Evolutionary conservation across 2,797 vertebrate genomes (phyloP).

Genomic region (Pteronotus mesoamericanus): DNA sequence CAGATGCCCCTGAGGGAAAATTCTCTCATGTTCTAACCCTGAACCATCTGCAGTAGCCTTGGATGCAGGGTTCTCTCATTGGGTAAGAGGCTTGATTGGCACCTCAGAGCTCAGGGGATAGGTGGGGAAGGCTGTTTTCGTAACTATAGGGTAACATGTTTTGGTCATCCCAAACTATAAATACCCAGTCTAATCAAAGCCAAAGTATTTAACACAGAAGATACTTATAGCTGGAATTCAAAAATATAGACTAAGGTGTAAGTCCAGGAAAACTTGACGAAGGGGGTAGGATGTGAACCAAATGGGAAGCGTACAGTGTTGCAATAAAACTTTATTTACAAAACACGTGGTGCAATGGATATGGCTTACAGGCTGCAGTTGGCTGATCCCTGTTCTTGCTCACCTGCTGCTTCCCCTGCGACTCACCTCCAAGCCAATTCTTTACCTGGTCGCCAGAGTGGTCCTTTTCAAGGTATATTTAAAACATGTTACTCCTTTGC

Average conservation of each 20-base stretch:
- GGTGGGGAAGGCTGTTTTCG: background rate
- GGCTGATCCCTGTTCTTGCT: background rate
- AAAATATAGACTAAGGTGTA: background rate
- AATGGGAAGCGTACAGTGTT: fast-evolving
- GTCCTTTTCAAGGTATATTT: background rate
- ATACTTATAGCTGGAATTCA: background rate
- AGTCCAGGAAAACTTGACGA: background rate
- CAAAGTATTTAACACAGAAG: background rate
- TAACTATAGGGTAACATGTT: background rate
- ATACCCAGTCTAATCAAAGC: background rate
- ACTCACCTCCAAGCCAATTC: background rate
- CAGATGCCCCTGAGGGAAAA: background rate
- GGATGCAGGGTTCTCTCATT: background rate
- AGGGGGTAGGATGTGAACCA: background rate
- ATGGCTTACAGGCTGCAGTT: background rate
- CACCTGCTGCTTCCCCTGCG: background rate
- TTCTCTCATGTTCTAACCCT: background rate
- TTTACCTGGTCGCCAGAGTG: background rate
- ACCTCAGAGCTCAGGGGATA: background rate
- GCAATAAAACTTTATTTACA: background rate
- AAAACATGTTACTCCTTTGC: background rate
- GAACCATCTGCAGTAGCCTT: background rate
- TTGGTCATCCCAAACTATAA: background rate
- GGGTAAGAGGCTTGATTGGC: background rate
- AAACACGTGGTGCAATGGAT: fast-evolving